Evolutionary conservation across 2,113 vertebrate genomes (phyloP).

Genomic region (Neopipo cinnamomea): DNA sequence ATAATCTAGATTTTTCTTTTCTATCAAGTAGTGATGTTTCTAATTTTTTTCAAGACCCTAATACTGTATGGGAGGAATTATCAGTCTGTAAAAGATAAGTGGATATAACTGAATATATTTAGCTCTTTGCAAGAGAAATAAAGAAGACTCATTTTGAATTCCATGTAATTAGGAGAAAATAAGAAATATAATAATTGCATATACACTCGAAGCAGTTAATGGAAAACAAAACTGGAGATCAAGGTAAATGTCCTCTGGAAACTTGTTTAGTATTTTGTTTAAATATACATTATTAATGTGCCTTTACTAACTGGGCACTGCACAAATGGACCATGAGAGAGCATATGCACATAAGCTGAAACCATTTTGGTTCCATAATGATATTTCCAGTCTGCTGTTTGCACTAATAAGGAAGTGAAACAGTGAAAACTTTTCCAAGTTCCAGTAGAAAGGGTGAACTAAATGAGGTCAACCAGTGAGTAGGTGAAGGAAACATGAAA

Average conservation of each 20-base stretch:
- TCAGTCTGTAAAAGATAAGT: background rate
- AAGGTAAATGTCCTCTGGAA: background rate
- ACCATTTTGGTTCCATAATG: background rate
- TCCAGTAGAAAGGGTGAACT: background rate
- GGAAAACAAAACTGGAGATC: background rate
- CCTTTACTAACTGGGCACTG: background rate
- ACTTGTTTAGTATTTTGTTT: background rate
- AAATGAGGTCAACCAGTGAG: background rate
- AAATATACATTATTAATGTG: rapidly evolving
- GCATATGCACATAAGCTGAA: background rate
- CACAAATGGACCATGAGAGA: background rate
- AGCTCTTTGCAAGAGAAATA: background rate
- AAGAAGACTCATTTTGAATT: background rate
- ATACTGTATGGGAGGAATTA: background rate
- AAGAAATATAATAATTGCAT: background rate
- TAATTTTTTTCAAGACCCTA: background rate
- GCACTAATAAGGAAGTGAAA: background rate
- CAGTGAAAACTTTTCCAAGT: background rate
- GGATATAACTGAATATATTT: background rate
- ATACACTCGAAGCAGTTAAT: background rate
- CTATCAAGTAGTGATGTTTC: background rate
- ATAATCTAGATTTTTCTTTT: conserved; percentile 35
- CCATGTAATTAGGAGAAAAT: background rate
- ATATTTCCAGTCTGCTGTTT: background rate
- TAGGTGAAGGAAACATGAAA: background rate